These are phyloP conservation scores for Caranx melampygus DNA, from an alignment of 2,113 vertebrate species.

Conservation along the genomic window DNA sequence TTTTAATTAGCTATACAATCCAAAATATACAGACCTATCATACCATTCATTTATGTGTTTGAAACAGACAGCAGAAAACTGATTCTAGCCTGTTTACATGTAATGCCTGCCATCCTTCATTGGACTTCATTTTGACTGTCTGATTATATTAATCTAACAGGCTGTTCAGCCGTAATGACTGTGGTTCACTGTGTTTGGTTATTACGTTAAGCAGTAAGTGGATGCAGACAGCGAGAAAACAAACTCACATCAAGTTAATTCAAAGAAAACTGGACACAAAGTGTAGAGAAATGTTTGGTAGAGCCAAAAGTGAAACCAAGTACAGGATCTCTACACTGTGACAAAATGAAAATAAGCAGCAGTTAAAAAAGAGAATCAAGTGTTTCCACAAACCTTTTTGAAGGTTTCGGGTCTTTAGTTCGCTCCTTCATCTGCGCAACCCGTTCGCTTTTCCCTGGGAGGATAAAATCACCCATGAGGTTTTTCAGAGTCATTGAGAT, in stretches of 20 bases:
- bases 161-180: neutral
- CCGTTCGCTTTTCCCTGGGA: conserved; percentile 51
- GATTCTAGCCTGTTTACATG: neutral
- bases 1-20: neutral
- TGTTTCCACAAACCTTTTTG: conserved; percentile 67
- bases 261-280: too few relatives aligned
- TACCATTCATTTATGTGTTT: neutral
- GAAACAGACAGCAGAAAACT: neutral
- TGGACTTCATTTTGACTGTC: neutral
- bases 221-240: neutral
- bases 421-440: neutral
- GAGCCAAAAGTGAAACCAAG: too few relatives aligned
- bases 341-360: neutral
- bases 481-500: neutral
- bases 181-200: neutral
- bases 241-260: too few relatives aligned
- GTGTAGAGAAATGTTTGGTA: too few relatives aligned
- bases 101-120: neutral
- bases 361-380: neutral
- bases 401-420: conserved; percentile 31
- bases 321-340: neutral
- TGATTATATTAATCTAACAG: neutral
- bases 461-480: neutral
- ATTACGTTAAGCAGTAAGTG: neutral
- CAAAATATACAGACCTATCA: neutral